Evolutionary conservation across 2,113 vertebrate species (phyloP), one percentile per base, ranked within the genome.

Genomic region (Sylvietta virens): DNA sequence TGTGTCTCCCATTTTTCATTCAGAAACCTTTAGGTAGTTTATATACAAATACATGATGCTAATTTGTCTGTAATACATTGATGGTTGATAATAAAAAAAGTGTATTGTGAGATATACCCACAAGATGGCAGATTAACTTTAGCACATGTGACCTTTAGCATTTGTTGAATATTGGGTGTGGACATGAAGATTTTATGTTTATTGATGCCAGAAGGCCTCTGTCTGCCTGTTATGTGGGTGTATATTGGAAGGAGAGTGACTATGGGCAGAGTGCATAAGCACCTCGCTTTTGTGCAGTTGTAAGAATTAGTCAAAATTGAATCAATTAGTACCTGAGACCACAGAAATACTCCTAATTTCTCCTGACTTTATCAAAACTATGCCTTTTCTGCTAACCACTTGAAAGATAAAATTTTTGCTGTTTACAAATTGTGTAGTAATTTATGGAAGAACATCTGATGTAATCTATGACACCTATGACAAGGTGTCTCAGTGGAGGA

Each of bases 101-200:
- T 94, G 83, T 91, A 51, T 65, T 91, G 56, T 80, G n/a, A 28
- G 71, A 35, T 48, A 45, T 69, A 58, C 37, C 92, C 94, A 97
- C 90, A 94, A 97, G 95, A 90, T 96, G 96, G 96, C 95, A 97
- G 93, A 92, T 95, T 96, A 86, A 84, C 79, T 83, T 93, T 92
- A 93, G 67, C 18, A 27, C 73, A 72, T 70, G 17, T 88, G 87
- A 76, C 69, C 74, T 86, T 73, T 86, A 86, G 35, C 47, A 57
- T 92, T 65, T 92, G 40, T 66, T 88, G 42, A 58, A 73, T 88
- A 62, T 77, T 64, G 13, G 1, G 40, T 92, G 86, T 91, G 73
- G 48, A 44, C 31, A 10, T 57, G 39, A 78, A 83, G 54, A 10
- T 18, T 78, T 78, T 74, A 40, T 81, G 31, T 67, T 90, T 92